Percentiles rank a stretch among this genome's conserved stretches.
Conservation (phyloP, 1,140 invertebrate genomes). For the Megalonaias nervosa region DNA sequence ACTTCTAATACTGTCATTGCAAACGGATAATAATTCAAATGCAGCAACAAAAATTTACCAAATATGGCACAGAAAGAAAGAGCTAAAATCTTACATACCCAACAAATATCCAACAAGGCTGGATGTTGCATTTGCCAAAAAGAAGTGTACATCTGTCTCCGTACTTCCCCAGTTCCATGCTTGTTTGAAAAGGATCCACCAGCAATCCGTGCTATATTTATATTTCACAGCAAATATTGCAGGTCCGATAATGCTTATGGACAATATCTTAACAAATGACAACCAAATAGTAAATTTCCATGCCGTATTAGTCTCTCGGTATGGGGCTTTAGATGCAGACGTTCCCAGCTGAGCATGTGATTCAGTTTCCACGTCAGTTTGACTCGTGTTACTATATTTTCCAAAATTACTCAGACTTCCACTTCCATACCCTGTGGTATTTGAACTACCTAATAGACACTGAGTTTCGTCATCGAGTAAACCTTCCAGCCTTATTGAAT, state of each 20-base stretch:
- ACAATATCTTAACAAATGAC: conserved; percentile 17
- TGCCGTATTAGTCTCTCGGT: background rate
- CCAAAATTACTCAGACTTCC: background rate
- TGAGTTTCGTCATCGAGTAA: background rate
- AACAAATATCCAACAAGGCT: conserved; percentile 11
- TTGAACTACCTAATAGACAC: background rate
- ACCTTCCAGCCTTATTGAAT: background rate
- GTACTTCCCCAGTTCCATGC: background rate
- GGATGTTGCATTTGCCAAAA: conserved; percentile 5
- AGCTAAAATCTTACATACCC: background rate
- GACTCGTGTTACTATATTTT: background rate
- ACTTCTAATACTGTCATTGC: background rate
- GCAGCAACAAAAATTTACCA: background rate
- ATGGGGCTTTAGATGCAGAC: background rate
- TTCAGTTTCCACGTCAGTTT: background rate
- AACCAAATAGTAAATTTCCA: conserved; percentile 21
- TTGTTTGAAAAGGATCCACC: background rate
- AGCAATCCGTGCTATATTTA: background rate
- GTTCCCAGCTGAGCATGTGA: too few species aligned
- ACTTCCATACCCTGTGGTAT: background rate
- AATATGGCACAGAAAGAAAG: background rate
- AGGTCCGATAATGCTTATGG: background rate
- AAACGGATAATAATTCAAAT: background rate
- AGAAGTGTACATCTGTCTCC: conserved; percentile 2
- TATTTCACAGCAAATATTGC: background rate